Conservation (phyloP, 2,888 invertebrate genomes). For the Brenthis ino region DNA sequence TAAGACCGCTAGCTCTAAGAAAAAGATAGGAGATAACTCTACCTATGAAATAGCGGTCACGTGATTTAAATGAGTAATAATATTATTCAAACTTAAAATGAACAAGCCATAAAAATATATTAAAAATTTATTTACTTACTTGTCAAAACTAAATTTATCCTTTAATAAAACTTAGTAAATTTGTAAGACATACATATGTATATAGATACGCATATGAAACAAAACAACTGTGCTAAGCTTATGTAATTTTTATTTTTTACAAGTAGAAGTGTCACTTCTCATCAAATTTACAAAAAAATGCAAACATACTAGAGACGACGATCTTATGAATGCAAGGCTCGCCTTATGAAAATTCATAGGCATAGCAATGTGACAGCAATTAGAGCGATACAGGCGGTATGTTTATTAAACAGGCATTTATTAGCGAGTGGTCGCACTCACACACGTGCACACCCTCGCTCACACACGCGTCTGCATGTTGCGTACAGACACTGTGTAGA, state of each 20-base stretch:
- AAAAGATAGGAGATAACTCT: neutral
- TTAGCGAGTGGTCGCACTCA: conserved; percentile 16
- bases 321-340: conserved; percentile 21
- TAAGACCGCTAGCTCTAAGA: conserved; percentile 19
- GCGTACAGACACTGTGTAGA: neutral
- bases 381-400: conserved; percentile 27
- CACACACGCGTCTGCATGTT: neutral
- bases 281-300: neutral
- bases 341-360: conserved; percentile 37
- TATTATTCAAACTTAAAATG: no score
- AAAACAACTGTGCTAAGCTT: neutral
- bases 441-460: neutral
- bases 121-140: no score
- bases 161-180: no score
- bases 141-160: no score
- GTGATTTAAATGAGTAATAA: no score
- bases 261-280: neutral
- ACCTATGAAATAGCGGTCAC: no score
- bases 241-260: neutral
- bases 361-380: conserved; percentile 37
- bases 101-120: no score
- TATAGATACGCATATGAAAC: no score
- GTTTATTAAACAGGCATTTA: conserved; percentile 30
- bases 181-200: no score
- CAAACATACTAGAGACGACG: conserved; percentile 4